Conservation (phyloP, 1,140 invertebrate genomes). For the Drosophila seguyi region DNA sequence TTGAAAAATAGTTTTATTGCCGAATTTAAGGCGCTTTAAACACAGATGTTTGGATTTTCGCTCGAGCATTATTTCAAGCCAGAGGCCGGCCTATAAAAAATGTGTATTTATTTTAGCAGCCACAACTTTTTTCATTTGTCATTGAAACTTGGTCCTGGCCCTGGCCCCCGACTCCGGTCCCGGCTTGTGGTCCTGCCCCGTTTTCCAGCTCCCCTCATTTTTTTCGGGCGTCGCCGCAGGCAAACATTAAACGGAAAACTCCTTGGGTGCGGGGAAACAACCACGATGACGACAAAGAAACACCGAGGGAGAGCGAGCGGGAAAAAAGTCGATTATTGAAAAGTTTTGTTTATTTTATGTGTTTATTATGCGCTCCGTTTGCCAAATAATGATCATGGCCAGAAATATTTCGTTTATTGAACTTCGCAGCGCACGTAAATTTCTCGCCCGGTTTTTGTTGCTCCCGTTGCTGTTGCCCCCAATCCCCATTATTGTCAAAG, state of each 20-base stretch:
- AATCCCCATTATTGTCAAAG: conserved; percentile 77
- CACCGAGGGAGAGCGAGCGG: conserved; percentile 3
- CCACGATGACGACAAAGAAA: conserved; percentile 19
- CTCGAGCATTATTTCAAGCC: conserved; percentile 33
- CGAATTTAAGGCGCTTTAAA: conserved; percentile 56
- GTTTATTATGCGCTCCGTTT: conserved; percentile 83
- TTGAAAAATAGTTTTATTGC: conserved; percentile 68
- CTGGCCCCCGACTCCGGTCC: conserved; percentile 2
- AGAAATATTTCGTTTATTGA: conserved; percentile 85
- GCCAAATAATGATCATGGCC: conserved; percentile 84
- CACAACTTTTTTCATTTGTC: conserved; percentile 81
- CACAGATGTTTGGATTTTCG: conserved; percentile 19
- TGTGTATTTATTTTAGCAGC: conserved; percentile 73
- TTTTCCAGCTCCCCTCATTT: conserved; percentile 11
- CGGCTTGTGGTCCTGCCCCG: conserved; percentile 20
- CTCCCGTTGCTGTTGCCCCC: conserved; percentile 7
- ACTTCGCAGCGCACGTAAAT: conserved; percentile 82
- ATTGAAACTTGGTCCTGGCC: conserved; percentile 77
- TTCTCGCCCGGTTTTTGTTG: conserved; percentile 48
- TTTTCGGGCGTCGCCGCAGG: conserved; percentile 53
- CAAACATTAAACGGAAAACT: conserved; percentile 76
- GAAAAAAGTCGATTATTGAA: conserved; percentile 83
- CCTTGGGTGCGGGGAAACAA: conserved; percentile 26
- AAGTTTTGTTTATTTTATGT: conserved; percentile 84
- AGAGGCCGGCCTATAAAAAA: conserved; percentile 68